These are phyloP conservation scores for Climacteris rufus DNA, from an alignment of 2,113 vertebrate species.

Conservation along the genomic window DNA sequence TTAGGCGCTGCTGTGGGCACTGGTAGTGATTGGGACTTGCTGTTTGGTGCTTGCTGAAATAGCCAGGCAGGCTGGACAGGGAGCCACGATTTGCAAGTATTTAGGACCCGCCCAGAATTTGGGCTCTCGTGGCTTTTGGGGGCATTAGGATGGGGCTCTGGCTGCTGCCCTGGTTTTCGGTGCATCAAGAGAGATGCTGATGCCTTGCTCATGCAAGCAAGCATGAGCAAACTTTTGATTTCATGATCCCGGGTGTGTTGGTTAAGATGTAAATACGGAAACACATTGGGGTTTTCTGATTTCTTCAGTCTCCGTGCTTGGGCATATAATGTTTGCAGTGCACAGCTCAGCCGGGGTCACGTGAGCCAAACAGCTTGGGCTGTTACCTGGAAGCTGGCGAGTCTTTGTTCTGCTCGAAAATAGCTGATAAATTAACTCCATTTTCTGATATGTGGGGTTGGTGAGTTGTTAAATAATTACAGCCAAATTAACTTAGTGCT, in stretches of 20 bases:
- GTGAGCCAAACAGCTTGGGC: slow-evolving; percentile 18
- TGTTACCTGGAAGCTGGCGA: slow-evolving; percentile 46
- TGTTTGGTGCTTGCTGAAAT: background rate
- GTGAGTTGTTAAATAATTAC: slow-evolving; percentile 55
- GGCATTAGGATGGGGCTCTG: background rate
- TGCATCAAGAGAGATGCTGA: background rate
- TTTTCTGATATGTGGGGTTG: slow-evolving; percentile 13
- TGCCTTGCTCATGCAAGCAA: accelerated
- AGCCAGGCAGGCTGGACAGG: background rate
- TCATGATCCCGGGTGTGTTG: background rate
- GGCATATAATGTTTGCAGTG: background rate
- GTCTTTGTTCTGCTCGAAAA: slow-evolving; percentile 38
- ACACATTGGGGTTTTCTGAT: background rate
- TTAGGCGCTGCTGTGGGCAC: background rate
- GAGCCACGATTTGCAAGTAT: background rate
- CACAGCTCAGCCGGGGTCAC: background rate
- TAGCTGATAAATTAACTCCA: slow-evolving; percentile 33
- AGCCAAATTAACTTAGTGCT: slow-evolving; percentile 18
- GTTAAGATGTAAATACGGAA: background rate
- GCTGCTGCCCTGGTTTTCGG: background rate
- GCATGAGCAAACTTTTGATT: background rate
- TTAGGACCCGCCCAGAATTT: background rate
- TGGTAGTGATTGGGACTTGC: background rate
- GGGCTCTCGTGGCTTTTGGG: background rate
- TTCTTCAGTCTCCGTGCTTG: background rate